Percentiles rank a stretch among this genome's conserved stretches.
phyloP scores from a whole-genome alignment of 2,113 vertebrate genomes.

The Anolis carolinensis region DNA sequence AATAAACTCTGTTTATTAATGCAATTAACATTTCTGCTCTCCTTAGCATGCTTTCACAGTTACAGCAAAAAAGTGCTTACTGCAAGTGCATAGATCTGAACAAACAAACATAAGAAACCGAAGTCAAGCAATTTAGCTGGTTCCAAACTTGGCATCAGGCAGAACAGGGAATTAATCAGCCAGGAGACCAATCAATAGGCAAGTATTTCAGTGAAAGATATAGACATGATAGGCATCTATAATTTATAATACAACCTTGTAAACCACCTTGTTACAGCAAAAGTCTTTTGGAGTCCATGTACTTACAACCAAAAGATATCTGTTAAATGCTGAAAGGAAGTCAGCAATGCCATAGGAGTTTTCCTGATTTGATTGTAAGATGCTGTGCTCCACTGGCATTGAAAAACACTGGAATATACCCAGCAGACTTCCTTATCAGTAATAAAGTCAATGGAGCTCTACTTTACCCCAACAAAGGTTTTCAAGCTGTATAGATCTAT shows the following conservation, averaged over 20 bases:
- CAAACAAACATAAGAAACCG: constrained; percentile 27
- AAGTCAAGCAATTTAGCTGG: constrained; percentile 53
- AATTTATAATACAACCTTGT: constrained; percentile 41
- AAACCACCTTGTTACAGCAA: background rate
- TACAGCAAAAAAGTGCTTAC: constrained; percentile 54
- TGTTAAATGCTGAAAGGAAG: background rate
- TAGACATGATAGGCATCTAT: constrained; percentile 31
- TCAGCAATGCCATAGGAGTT: accelerated
- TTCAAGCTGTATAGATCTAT: background rate
- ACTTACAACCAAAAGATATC: constrained; percentile 19
- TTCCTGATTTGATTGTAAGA: background rate
- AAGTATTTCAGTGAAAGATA: constrained; percentile 32
- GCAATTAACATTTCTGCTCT: constrained; percentile 64
- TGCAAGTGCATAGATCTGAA: constrained; percentile 54
- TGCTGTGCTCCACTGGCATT: background rate
- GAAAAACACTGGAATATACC: background rate
- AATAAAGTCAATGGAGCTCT: background rate
- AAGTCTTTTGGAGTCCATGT: background rate
- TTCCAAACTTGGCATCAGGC: constrained; percentile 18
- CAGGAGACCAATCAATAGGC: constrained; percentile 30
- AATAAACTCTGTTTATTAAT: constrained; percentile 67
- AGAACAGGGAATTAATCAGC: constrained; percentile 11
- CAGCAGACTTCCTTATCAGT: background rate
- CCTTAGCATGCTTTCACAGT: constrained; percentile 39
- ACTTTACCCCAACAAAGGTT: background rate